Evolutionary conservation across 2,888 invertebrate species (phyloP), one percentile per base, ranked within the genome.

Genomic region (Agrochola lychnidis): DNA sequence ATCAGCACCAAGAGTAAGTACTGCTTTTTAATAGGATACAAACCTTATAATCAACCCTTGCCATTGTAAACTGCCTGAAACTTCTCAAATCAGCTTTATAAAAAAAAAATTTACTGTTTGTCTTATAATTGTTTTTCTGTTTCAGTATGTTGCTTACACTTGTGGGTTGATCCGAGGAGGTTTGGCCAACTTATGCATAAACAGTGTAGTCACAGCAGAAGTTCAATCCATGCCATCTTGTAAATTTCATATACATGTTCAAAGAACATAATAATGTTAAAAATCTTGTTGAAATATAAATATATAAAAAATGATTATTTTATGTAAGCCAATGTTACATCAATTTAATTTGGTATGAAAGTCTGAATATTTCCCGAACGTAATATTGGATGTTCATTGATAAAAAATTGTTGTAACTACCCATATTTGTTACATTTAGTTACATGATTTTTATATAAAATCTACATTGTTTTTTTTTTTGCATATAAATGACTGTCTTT

Each of bases 151-250:
- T 73, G 99, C 99, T 3, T 99, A 99, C 92, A 99, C 99, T 0
- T 99, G 99, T 96, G 99, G 99, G 7, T 97, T 99, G 85, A 98
- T 99, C 73, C 97, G 99, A 91, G 99, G 99, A 56, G 99, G 99
- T 68, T 96, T 99, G 82, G 98, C 99, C 30, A 99, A 99, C 96
- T 97, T 99, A 81, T 99, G 99, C 78, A 98, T 99, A 83, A 98
- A 98, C 90, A 99, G 99, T 93, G 98, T 99, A 73, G 99, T 99
- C 1, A 99, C 99, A 25, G 99, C 99, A 7, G 99, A 99, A 96
- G 98, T 99, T 22, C 98, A 98, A 90, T 97, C 98, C 68, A 98
- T 99, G 98, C 99, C 99, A 42, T 98, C 98, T 9, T 99, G 99
- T 94, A 98, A 99, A 97, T 99, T 99, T 94, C 98, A 99, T 92